Percentiles rank a stretch among this genome's conserved stretches.
Evolutionary conservation across 2,113 vertebrate genomes (phyloP).

Genomic region (Planiliza haematocheilus): DNA sequence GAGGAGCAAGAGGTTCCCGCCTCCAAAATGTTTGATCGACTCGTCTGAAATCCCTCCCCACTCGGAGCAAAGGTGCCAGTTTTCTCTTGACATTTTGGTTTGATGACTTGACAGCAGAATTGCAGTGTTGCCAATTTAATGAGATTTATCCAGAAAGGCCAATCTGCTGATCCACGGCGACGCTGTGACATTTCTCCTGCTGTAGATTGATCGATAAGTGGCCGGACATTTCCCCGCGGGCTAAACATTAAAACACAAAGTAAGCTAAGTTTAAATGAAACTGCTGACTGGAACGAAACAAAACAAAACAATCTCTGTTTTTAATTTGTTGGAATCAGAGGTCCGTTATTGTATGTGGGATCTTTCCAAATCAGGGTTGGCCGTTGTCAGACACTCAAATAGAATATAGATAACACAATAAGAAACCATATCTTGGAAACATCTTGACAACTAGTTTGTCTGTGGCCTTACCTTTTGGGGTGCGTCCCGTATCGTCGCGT

Average conservation of each 20-base stretch:
- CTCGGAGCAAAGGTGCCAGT: conserved; percentile 43
- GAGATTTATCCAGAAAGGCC: conserved; percentile 78
- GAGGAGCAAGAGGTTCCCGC: conserved; percentile 1
- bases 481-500: too few relatives aligned
- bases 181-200: conserved; percentile 75
- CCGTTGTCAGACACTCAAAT: neutral
- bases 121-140: conserved; percentile 67
- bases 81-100: conserved; percentile 70
- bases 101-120: conserved; percentile 66
- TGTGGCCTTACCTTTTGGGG: too few relatives aligned
- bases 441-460: too few relatives aligned
- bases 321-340: too few relatives aligned
- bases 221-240: conserved; percentile 45
- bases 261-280: conserved; percentile 21
- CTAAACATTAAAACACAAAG: conserved; percentile 47
- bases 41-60: conserved; percentile 34
- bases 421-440: too few relatives aligned
- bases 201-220: conserved; percentile 71
- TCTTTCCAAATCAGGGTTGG: neutral
- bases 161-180: conserved; percentile 68
- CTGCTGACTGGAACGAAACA: neutral
- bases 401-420: too few relatives aligned
- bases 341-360: neutral
- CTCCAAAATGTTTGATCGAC: conserved; percentile 24
- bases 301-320: neutral